Evolutionary conservation across 2,113 vertebrate genomes (phyloP).

Genomic region (Hippoglossus stenolepis): DNA sequence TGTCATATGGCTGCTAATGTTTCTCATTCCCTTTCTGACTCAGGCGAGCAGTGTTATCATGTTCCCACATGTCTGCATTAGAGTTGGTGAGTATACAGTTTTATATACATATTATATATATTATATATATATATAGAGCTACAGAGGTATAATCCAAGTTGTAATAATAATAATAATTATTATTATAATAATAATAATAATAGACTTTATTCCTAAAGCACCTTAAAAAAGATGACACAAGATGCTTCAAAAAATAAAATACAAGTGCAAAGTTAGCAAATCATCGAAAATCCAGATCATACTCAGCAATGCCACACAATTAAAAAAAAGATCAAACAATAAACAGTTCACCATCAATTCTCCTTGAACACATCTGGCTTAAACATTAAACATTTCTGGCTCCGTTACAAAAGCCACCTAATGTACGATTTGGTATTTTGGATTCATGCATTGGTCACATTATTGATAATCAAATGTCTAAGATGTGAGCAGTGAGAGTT

Average conservation of each 20-base stretch:
- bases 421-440: neutral
- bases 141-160: neutral
- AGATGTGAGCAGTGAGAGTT: neutral
- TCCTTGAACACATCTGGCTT: neutral
- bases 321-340: no score
- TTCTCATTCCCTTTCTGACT: neutral
- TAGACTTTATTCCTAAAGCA: no score
- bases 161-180: no score
- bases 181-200: no score
- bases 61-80: neutral
- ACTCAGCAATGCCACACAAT: no score
- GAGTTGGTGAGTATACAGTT: neutral
- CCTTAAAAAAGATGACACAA: no score
- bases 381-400: neutral
- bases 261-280: no score
- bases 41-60: neutral
- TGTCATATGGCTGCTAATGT: no score
- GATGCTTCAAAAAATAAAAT: no score
- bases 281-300: no score
- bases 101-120: neutral
- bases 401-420: neutral
- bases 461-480: neutral
- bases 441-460: neutral
- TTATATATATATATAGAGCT: no score
- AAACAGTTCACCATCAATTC: no score